Evolutionary conservation across 2,113 vertebrate genomes (phyloP), one percentile per base, ranked within the genome.

Genomic region (Gavia stellata): DNA sequence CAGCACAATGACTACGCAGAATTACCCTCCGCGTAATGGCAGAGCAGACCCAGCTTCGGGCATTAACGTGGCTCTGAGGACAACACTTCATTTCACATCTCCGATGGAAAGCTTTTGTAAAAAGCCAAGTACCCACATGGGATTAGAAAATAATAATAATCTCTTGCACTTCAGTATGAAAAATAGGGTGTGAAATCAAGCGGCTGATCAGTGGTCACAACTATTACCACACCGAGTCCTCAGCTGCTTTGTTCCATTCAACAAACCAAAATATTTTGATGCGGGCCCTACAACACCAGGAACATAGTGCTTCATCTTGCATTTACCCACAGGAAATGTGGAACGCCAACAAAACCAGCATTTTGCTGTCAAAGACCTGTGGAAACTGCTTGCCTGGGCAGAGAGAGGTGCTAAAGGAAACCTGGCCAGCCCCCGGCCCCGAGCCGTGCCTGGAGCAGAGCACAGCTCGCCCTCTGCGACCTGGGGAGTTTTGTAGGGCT

Each of bases 151-250:
- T 40, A 63, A 73, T 33, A 74, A 61, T 38, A 47, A 90, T 68
- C 25, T 87, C 58, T 67, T 84, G n/a, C 70, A 89, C 70, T 81
- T 86, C 24, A 75, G 55, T 56, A 40, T 56, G 52, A 93, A 83
- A 93, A 91, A 81, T 19, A 63, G 67, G 33, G 62, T 92, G 73
- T 58, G 62, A 95, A 94, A 92, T 94, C 61, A 92, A 84, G 83
- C 13, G 8, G 66, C 29, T 84, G 77, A 87, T 89, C 52, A 85
- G 40, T 28, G 78, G 62, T 73, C 89, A 80, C 53, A 86, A 36
- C 61, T 77, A 55, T 42, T 56, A 85, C 49, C 80, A 62, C 66
- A 75, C 25, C 3, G 2, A 71, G 56, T 71, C 80, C 40, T 92
- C 68, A 44, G 56, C 38, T 52, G 59, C 70, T 93, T 87, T 81